Evolutionary conservation across 2,113 vertebrate species (phyloP).

Genomic region (Meriones unguiculatus): DNA sequence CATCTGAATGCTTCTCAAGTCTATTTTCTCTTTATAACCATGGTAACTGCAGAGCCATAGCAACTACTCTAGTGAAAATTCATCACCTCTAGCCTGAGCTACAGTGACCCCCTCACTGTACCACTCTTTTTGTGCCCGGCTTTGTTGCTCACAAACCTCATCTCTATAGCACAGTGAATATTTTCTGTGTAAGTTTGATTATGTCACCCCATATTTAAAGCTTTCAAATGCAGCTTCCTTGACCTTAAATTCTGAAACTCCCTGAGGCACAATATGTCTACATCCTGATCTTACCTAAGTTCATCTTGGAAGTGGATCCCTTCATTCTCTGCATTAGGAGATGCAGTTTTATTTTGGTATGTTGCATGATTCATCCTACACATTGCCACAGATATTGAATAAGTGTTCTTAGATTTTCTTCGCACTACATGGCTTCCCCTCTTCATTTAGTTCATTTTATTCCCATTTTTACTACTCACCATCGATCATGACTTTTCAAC

Average conservation of each 20-base stretch:
- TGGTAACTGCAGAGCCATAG: conserved; percentile 60
- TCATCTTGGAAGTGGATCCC: not conserved
- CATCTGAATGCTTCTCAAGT: conserved; percentile 36
- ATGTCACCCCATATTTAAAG: not conserved
- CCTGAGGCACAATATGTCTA: not conserved
- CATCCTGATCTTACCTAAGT: not conserved
- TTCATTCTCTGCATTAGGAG: not conserved
- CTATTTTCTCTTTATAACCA: conserved; percentile 67
- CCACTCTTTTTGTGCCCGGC: not conserved
- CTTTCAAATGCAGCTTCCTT: not conserved
- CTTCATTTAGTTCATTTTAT: not conserved
- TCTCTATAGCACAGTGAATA: not conserved
- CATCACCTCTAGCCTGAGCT: conserved; percentile 9
- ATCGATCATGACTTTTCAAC: not conserved
- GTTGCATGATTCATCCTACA: not conserved
- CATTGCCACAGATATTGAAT: not conserved
- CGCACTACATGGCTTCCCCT: not conserved
- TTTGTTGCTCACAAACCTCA: not conserved
- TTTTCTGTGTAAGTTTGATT: not conserved
- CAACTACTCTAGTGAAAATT: conserved; percentile 1
- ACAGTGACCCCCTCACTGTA: not conserved
- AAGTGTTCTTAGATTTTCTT: not conserved
- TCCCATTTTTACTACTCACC: conserved; percentile 27
- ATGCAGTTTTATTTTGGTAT: conserved; percentile 4
- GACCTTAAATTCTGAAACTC: conserved; percentile 38